These are phyloP conservation scores for Leptothorax acervorum DNA, from an alignment of 2,888 invertebrate genomes.

Conservation along the genomic window DNA sequence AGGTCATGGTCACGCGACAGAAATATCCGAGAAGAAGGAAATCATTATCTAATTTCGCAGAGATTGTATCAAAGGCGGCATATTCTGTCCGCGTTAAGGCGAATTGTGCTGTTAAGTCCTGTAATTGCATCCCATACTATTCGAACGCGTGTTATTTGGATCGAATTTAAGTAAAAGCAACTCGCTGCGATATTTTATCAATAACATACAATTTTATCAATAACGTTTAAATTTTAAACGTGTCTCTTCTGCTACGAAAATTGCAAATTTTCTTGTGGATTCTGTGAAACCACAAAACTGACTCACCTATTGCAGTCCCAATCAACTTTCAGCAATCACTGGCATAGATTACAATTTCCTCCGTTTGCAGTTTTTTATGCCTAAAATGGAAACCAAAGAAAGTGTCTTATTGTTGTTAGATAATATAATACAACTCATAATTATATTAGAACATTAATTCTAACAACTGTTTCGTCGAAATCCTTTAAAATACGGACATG, in stretches of 20 bases:
- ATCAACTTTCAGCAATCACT: constrained; percentile 18
- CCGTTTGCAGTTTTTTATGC: constrained; percentile 2
- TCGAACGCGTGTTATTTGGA: background rate
- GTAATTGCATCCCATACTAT: background rate
- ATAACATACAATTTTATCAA: background rate
- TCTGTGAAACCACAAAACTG: background rate
- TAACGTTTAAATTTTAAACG: background rate
- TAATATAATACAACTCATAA: background rate
- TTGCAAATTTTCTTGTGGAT: background rate
- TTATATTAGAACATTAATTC: background rate
- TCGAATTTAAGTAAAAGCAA: background rate
- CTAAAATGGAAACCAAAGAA: background rate
- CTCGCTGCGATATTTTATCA: background rate
- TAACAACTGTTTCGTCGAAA: background rate
- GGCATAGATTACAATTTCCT: constrained; percentile 26
- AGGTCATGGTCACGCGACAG: constrained; percentile 12
- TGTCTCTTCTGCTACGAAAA: background rate
- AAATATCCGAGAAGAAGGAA: constrained; percentile 60
- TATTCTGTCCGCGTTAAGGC: background rate
- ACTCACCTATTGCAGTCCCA: constrained; percentile 20
- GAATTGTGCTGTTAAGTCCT: constrained; percentile 27
- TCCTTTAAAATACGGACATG: background rate
- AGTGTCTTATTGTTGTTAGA: background rate
- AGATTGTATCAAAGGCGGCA: constrained; percentile 28
- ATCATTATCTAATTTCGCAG: constrained; percentile 66